Evolutionary conservation across 2,797 vertebrate genomes (phyloP).

Genomic region (Netta rufina): DNA sequence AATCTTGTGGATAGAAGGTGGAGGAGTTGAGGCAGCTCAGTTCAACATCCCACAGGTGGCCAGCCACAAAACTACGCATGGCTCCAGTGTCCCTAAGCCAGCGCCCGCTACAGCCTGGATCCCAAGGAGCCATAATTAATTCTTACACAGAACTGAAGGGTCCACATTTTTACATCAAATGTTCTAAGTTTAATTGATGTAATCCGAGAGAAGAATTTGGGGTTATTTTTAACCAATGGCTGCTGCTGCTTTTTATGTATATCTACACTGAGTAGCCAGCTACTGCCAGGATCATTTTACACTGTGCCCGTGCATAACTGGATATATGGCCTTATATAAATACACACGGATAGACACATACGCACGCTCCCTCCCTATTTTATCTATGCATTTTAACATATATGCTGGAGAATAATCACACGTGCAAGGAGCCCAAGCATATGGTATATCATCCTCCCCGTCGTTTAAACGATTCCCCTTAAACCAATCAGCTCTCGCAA

Average conservation of each 20-base stretch:
- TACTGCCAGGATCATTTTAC: slow-evolving; percentile 54
- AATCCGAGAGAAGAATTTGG: slow-evolving; percentile 63
- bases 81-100: not conserved
- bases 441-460: not conserved
- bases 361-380: not conserved
- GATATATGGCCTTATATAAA: not conserved
- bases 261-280: slow-evolving; percentile 49
- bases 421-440: not conserved
- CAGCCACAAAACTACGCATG: not conserved
- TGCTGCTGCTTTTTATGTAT: slow-evolving; percentile 63
- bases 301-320: not conserved
- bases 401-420: not conserved
- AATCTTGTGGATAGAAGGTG: not conserved
- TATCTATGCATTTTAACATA: not conserved
- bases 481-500: not conserved
- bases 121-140: not conserved
- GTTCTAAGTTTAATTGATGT: slow-evolving; percentile 59
- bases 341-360: not conserved
- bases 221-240: slow-evolving; percentile 65
- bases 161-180: slow-evolving; percentile 15
- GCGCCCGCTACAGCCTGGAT: not conserved
- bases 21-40: not conserved
- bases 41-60: not conserved
- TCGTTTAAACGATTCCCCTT: not conserved
- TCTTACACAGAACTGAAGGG: not conserved